Conservation (phyloP, 2,113 vertebrate genomes). For the Pseudorhombus dupliciocellatus region DNA sequence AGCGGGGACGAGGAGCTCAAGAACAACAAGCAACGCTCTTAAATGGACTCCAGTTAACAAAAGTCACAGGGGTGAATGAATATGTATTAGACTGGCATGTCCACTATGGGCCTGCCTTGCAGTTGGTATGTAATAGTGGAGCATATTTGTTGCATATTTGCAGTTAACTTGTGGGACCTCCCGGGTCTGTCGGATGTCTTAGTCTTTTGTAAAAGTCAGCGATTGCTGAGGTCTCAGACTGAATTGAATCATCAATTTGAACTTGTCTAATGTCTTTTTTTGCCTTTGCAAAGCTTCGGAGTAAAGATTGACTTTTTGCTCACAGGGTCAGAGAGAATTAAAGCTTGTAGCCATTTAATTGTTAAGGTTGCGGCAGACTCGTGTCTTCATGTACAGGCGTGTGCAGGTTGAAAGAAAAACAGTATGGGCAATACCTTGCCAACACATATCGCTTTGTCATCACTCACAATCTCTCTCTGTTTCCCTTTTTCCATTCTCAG, state of each 20-base stretch:
- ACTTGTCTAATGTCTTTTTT: too few species aligned
- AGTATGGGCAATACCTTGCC: background rate
- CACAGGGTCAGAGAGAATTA: too few species aligned
- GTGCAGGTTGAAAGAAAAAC: background rate
- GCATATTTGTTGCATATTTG: background rate
- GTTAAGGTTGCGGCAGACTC: background rate
- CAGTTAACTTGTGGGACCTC: too few species aligned
- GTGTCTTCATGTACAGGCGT: background rate
- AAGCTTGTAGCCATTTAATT: too few species aligned
- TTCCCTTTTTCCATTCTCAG: background rate
- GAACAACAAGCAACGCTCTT: background rate
- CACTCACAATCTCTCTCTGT: background rate
- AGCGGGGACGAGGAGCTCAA: background rate
- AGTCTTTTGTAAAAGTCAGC: background rate
- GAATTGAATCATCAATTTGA: too few species aligned
- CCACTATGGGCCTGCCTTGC: background rate
- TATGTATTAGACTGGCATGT: background rate
- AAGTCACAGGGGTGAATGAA: constrained; percentile 1
- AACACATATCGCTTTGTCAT: background rate
- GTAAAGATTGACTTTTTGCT: too few species aligned
- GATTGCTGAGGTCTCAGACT: too few species aligned
- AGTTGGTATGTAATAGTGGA: background rate
- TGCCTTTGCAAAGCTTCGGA: too few species aligned
- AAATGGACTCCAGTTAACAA: background rate
- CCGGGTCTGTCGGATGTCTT: background rate